These are phyloP conservation scores for Drosophila orena DNA, from an alignment of 1,140 invertebrate species.

Conservation along the genomic window DNA sequence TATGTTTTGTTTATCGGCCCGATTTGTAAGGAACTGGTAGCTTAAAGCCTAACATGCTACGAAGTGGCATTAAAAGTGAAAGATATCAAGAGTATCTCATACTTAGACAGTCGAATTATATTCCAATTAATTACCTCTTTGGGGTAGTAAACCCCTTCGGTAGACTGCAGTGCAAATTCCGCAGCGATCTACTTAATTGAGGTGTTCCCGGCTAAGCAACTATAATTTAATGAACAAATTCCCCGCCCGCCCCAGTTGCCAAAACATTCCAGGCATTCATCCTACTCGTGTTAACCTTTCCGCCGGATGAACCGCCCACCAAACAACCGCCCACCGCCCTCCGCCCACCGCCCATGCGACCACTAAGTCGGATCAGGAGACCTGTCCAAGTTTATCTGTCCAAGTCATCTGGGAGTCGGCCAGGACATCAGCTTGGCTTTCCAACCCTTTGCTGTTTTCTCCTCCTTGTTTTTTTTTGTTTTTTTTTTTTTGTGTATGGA, in stretches of 20 bases:
- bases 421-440: not conserved
- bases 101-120: too few relatives aligned
- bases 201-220: not conserved
- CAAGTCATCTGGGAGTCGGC: not conserved
- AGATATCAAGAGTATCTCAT: too few relatives aligned
- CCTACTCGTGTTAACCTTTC: conserved; percentile 41
- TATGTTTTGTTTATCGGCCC: not conserved
- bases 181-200: too few relatives aligned
- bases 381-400: conserved; percentile 27
- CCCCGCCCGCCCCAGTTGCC: not conserved
- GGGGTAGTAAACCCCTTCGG: too few relatives aligned
- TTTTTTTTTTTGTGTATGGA: too few relatives aligned
- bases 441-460: not conserved
- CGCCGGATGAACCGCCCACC: not conserved
- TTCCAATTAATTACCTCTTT: too few relatives aligned
- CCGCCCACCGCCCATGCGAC: conserved; percentile 15
- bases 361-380: conserved; percentile 48
- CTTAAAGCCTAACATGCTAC: too few relatives aligned
- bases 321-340: too few relatives aligned
- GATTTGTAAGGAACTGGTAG: not conserved
- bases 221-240: not conserved
- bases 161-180: too few relatives aligned
- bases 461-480: not conserved
- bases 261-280: conserved; percentile 31
- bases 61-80: too few relatives aligned